Evolutionary conservation across 1,140 invertebrate genomes (phyloP).

Genomic region (Drosophila carrolli): DNA sequence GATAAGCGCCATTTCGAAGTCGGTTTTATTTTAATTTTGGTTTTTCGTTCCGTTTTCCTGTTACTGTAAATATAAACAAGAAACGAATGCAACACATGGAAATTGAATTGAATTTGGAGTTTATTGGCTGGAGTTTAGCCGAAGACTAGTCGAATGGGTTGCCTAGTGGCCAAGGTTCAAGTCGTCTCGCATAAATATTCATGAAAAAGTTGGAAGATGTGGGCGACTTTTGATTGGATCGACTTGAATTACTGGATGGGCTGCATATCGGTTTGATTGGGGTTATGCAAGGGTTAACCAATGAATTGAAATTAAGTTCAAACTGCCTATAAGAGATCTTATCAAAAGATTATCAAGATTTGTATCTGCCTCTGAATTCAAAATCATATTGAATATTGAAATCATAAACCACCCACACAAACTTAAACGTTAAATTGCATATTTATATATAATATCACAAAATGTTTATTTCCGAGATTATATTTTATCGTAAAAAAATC

Average conservation of each 20-base stretch:
- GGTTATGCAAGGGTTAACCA: slow-evolving; percentile 30
- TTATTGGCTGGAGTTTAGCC: slow-evolving; percentile 21
- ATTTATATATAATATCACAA: background rate
- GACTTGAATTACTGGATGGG: slow-evolving; percentile 10
- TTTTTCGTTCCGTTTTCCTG: slow-evolving; percentile 34
- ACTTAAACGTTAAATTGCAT: background rate
- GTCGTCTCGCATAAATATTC: slow-evolving; percentile 29
- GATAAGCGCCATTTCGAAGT: slow-evolving; percentile 66
- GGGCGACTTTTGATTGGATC: slow-evolving; percentile 24
- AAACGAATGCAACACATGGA: slow-evolving; percentile 42
- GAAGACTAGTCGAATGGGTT: slow-evolving; percentile 32
- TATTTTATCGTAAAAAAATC: background rate
- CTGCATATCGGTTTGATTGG: slow-evolving; percentile 22
- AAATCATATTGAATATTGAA: background rate
- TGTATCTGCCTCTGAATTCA: background rate
- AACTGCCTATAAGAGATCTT: background rate
- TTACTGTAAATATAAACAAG: slow-evolving; percentile 66
- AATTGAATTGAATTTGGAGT: slow-evolving; percentile 38
- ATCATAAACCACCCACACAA: background rate
- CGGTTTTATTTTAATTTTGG: slow-evolving; percentile 10
- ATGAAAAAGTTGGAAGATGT: slow-evolving; percentile 28
- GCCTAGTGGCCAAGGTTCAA: slow-evolving; percentile 37
- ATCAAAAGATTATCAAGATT: background rate
- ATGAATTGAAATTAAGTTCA: slow-evolving; percentile 16
- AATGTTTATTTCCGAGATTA: background rate